Conservation (phyloP, 2,888 invertebrate genomes). For the Trachelus iudaicus region DNA sequence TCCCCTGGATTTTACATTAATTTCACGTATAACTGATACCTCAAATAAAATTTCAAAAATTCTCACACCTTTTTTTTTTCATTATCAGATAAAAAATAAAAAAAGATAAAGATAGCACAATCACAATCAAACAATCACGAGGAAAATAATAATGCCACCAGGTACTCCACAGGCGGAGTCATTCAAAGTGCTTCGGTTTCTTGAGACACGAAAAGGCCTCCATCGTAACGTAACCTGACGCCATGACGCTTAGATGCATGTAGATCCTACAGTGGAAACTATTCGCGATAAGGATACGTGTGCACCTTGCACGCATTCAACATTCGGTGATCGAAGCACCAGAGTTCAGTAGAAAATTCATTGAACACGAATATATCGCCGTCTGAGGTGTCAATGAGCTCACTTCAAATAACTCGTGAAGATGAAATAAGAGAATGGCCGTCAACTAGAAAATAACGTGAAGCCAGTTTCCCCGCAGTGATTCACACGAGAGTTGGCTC, state of each 20-base stretch:
- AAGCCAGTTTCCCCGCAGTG: neutral
- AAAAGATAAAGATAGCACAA: neutral
- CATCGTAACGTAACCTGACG: neutral
- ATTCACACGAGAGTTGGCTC: conserved; percentile 24
- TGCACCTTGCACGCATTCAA: too few relatives aligned
- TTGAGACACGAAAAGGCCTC: neutral
- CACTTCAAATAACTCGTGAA: neutral
- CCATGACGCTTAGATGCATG: neutral
- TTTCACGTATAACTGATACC: neutral
- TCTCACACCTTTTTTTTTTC: neutral
- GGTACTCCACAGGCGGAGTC: neutral
- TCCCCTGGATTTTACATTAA: neutral
- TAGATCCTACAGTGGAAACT: neutral
- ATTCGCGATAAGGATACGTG: neutral
- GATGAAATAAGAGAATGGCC: neutral
- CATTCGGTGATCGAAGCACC: neutral
- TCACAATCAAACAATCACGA: neutral
- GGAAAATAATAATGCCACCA: neutral
- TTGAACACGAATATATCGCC: neutral
- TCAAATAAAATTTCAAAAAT: neutral
- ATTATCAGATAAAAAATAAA: neutral
- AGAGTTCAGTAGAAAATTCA: neutral
- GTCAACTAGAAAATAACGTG: neutral
- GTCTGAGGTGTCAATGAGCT: neutral
- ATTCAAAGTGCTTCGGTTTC: neutral